Evolutionary conservation across 2,797 vertebrate genomes (phyloP).

Genomic region (Propithecus deckenii): DNA sequence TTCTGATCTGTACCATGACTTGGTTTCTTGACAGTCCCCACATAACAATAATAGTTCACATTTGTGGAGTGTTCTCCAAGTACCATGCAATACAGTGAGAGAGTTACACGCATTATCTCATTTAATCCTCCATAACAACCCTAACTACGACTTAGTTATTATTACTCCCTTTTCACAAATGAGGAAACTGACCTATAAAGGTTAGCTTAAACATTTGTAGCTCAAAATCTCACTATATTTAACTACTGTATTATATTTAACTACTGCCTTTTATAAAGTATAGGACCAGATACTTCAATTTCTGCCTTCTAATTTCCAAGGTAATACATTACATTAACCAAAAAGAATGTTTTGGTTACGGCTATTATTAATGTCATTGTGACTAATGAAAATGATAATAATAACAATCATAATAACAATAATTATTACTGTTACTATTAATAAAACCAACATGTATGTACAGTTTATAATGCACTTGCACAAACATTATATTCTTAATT

Average conservation of each 20-base stretch:
- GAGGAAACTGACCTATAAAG: not conserved
- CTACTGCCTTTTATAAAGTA: not conserved
- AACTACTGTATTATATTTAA: not conserved
- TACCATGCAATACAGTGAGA: not conserved
- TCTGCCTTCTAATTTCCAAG: not conserved
- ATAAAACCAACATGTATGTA: not conserved
- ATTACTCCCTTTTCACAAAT: not conserved
- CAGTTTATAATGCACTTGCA: not conserved
- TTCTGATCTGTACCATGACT: not conserved
- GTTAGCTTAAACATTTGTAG: not conserved
- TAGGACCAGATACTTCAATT: not conserved
- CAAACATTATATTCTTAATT: not conserved
- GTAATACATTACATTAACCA: not conserved
- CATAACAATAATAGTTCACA: rapidly evolving
- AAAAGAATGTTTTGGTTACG: not conserved
- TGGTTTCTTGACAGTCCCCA: not conserved
- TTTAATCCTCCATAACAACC: not conserved
- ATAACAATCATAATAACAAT: not conserved
- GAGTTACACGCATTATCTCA: not conserved
- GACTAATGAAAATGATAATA: not conserved
- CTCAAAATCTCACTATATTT: not conserved
- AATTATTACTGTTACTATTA: not conserved
- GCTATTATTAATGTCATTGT: not conserved
- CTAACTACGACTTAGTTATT: not conserved
- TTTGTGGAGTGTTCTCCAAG: rapidly evolving